Percentiles rank a stretch among this genome's conserved stretches.
Conservation (phyloP, 2,113 vertebrate genomes). For the Grammomys surdaster region DNA sequence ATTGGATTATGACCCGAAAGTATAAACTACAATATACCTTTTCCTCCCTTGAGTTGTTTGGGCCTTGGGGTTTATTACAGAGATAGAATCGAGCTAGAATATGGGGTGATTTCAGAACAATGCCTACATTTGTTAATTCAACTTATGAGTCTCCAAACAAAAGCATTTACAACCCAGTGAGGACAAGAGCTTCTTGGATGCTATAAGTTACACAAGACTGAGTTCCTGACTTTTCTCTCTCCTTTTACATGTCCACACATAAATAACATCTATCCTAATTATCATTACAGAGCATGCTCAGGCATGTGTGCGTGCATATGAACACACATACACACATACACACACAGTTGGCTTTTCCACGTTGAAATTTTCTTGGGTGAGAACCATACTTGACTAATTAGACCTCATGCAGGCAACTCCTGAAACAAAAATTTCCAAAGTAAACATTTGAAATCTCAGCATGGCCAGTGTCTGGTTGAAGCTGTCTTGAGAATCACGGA, state of each 20-base stretch:
- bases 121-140: not conserved
- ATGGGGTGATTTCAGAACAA: not conserved
- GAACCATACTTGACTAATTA: conserved; percentile 80
- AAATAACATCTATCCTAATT: not conserved
- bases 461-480: conserved; percentile 58
- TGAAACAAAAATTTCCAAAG: conserved; percentile 77
- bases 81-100: not conserved
- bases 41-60: not conserved
- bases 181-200: not conserved
- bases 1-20: not conserved
- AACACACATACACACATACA: not conserved
- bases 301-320: not conserved
- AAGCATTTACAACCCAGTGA: not conserved
- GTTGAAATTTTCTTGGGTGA: conserved; percentile 69
- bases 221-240: not conserved
- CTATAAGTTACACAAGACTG: not conserved
- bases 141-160: not conserved
- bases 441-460: conserved; percentile 80
- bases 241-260: not conserved
- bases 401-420: conserved; percentile 62
- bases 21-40: not conserved
- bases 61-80: not conserved
- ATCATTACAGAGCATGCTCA: not conserved
- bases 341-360: not conserved
- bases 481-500: conserved; percentile 71